These are phyloP conservation scores for Hirtodrosophila alboralis DNA, from an alignment of 2,888 invertebrate genomes.

Conservation along the genomic window DNA sequence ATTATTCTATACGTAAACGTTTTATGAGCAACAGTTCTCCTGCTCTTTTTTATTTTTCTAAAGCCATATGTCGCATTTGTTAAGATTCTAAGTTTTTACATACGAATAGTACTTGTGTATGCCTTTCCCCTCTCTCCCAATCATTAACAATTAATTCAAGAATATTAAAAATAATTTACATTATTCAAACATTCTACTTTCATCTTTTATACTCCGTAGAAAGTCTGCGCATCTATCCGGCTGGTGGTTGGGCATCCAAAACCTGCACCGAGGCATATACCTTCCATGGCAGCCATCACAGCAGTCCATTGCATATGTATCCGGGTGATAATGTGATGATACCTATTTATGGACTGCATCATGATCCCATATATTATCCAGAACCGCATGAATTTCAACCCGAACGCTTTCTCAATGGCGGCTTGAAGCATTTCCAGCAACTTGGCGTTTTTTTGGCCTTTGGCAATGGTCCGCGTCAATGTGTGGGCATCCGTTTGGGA, in stretches of 20 bases:
- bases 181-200: too few relatives aligned
- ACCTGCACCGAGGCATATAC: constrained; percentile 74
- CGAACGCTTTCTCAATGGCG: constrained; percentile 82
- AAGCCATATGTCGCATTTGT: too few relatives aligned
- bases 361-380: constrained; percentile 75
- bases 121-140: too few relatives aligned
- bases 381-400: constrained; percentile 80
- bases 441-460: constrained; percentile 82
- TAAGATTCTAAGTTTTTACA: too few relatives aligned
- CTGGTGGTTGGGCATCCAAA: constrained; percentile 74
- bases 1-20: too few relatives aligned
- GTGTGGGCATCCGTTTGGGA: constrained; percentile 81
- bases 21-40: too few relatives aligned
- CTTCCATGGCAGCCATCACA: constrained; percentile 65
- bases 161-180: too few relatives aligned
- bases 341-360: constrained; percentile 79
- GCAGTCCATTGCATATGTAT: constrained; percentile 54
- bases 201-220: too few relatives aligned
- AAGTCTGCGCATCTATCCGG: constrained; percentile 79
- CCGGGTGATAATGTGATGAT: constrained; percentile 74
- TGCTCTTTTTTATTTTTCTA: too few relatives aligned
- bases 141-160: too few relatives aligned
- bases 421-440: constrained; percentile 74
- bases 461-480: constrained; percentile 83
- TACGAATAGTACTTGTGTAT: too few relatives aligned